phyloP scores from a whole-genome alignment of 2,888 invertebrate species.

The Serripes groenlandicus region DNA sequence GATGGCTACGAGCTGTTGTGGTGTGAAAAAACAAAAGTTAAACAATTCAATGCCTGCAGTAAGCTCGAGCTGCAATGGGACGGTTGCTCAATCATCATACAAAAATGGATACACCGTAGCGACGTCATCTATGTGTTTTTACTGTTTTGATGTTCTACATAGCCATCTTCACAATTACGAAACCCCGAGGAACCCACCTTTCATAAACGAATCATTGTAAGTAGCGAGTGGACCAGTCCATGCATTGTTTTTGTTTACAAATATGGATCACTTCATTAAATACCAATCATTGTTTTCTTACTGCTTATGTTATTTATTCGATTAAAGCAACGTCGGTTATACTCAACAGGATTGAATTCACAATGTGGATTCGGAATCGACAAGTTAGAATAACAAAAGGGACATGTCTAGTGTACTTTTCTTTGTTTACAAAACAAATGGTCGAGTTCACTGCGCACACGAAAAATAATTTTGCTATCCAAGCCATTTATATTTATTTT shows the following conservation, averaged over 20 bases:
- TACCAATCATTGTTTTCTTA: no score
- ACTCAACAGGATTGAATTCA: no score
- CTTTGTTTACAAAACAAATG: no score
- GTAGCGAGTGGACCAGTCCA: conserved; percentile 92
- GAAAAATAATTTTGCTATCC: no score
- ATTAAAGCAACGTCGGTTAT: no score
- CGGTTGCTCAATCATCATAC: conserved; percentile 83
- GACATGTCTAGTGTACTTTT: no score
- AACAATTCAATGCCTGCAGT: conserved; percentile 88
- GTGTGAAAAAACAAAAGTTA: conserved; percentile 96
- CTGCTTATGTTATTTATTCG: no score
- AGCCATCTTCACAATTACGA: conserved; percentile 97
- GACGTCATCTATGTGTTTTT: conserved; percentile 96
- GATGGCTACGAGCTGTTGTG: conserved; percentile 97
- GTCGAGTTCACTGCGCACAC: no score
- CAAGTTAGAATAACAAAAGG: no score
- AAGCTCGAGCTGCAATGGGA: conserved; percentile 86
- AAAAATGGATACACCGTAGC: conserved; percentile 84
- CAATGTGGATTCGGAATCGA: no score
- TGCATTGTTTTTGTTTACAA: conserved; percentile 13
- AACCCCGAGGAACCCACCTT: conserved; percentile 94
- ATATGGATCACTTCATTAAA: no score
- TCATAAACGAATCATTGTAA: conserved; percentile 98
- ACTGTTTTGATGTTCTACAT: conserved; percentile 99
- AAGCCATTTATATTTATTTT: no score